These are phyloP conservation scores for Misgurnus mizolepis DNA, from an alignment of 2,113 vertebrate species.

Conservation along the genomic window DNA sequence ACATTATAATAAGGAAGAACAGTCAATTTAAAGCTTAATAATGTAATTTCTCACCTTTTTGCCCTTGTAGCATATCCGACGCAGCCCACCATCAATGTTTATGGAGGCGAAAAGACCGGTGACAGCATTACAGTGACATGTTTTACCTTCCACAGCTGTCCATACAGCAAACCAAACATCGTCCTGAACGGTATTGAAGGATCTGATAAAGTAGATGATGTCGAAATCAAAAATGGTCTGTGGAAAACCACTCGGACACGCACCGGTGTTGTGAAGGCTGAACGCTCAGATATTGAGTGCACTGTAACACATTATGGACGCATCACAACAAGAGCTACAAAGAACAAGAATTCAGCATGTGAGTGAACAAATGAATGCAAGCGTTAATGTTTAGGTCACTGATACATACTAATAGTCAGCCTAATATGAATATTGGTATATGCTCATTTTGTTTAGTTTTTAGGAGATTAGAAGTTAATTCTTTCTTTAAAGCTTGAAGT, in stretches of 20 bases:
- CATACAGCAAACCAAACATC: not conserved
- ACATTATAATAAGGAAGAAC: not conserved
- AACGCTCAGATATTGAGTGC: slow-evolving; percentile 50
- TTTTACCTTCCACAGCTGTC: slow-evolving; percentile 57
- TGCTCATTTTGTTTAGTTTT: no score
- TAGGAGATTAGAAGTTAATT: no score
- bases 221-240: not conserved
- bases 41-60: not conserved
- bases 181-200: not conserved
- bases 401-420: no score
- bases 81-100: slow-evolving; percentile 36
- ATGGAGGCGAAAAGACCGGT: slow-evolving; percentile 48
- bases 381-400: not conserved
- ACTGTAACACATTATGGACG: not conserved
- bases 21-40: not conserved
- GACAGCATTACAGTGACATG: slow-evolving; percentile 56
- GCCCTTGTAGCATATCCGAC: not conserved
- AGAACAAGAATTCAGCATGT: slow-evolving; percentile 52
- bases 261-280: not conserved
- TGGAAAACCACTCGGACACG: not conserved
- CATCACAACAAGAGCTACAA: not conserved
- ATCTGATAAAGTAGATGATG: not conserved
- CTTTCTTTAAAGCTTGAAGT: not conserved
- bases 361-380: slow-evolving; percentile 15
- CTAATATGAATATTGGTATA: no score